phyloP scores from a whole-genome alignment of 2,797 vertebrate species.

The Avahi laniger region DNA sequence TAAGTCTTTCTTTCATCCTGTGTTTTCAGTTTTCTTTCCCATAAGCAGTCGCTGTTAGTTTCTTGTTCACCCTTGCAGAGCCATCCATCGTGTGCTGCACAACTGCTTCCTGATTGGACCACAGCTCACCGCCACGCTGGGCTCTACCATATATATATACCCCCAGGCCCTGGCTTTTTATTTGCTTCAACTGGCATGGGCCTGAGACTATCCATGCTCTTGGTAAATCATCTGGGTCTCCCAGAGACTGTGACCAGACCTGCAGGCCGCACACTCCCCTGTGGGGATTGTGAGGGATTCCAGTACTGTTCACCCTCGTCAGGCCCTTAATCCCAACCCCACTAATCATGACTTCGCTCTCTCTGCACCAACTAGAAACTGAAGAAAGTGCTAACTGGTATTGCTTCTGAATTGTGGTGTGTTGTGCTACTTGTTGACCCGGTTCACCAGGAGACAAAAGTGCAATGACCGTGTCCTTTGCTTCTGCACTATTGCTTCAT shows the following conservation, averaged over 20 bases:
- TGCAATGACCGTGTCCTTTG: not conserved
- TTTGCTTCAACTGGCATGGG: not conserved
- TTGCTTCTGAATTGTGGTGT: not conserved
- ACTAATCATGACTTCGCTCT: not conserved
- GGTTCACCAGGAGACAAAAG: not conserved
- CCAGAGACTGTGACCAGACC: not conserved
- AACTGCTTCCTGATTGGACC: not conserved
- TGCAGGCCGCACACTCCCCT: not conserved
- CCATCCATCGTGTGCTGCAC: not conserved
- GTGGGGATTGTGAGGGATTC: not conserved
- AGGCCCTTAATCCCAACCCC: not conserved
- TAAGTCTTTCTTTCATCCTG: not conserved
- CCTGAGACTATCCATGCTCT: not conserved
- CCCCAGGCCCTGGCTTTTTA: not conserved
- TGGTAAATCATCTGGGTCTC: not conserved
- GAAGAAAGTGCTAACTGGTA: not conserved
- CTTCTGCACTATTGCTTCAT: not conserved
- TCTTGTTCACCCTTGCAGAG: not conserved
- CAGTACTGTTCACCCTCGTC: not conserved
- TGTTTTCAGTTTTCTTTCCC: not conserved
- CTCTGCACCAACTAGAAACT: not conserved
- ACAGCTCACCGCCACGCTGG: fast-evolving
- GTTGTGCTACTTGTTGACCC: not conserved
- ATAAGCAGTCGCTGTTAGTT: not conserved
- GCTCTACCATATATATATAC: not conserved